A percentile compares a stretch with the other conserved stretches of the same genome.
These are phyloP conservation scores for Paramormyrops hopkinsi DNA, from an alignment of 2,797 vertebrate species.

Conservation along the genomic window DNA sequence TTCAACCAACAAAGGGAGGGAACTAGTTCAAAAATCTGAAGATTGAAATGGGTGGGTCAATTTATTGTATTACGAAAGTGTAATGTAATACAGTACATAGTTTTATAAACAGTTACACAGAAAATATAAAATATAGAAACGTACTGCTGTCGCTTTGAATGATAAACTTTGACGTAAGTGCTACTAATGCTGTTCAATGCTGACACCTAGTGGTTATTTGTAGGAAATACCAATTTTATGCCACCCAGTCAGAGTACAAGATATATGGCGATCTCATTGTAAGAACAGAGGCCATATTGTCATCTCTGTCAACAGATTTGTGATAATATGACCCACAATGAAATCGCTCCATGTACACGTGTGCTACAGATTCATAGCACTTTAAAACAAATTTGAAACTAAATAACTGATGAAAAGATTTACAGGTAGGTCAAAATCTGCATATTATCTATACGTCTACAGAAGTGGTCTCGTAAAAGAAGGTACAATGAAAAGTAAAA, in stretches of 20 bases:
- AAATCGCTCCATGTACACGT: not conserved
- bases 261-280: not conserved
- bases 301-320: not conserved
- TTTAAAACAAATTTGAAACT: not conserved
- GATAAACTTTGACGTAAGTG: not conserved
- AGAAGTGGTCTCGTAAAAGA: not conserved
- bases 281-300: not conserved
- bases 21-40: not conserved
- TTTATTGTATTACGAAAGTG: not conserved
- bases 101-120: not conserved
- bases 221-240: not conserved
- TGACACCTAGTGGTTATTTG: conserved; percentile 27
- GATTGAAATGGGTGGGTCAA: not conserved
- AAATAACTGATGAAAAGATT: conserved; percentile 24
- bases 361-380: not conserved
- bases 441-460: not conserved
- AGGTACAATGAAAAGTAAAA: conserved; percentile 16
- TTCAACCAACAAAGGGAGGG: not conserved
- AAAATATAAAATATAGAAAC: not conserved
- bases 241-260: not conserved
- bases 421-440: not conserved
- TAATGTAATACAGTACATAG: not conserved
- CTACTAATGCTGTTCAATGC: not conserved
- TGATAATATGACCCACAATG: not conserved
- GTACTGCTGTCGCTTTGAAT: not conserved